Percentiles rank a stretch among this genome's conserved stretches.
These are phyloP conservation scores for Channa argus DNA, from an alignment of 2,113 vertebrate species.

Conservation along the genomic window DNA sequence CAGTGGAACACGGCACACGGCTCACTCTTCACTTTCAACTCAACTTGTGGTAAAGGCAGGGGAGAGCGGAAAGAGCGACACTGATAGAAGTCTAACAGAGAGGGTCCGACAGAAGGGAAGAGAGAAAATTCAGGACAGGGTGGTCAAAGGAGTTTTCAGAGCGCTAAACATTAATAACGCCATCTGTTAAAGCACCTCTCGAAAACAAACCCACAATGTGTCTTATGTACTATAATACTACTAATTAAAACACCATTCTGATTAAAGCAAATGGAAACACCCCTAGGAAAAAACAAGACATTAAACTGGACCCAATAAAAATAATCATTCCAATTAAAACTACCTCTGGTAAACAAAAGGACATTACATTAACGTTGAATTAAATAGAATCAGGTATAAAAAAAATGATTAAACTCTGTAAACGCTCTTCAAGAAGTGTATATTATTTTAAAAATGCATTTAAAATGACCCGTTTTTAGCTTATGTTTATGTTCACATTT, in stretches of 20 bases:
- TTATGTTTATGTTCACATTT: background rate
- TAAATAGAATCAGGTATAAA: background rate
- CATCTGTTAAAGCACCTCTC: background rate
- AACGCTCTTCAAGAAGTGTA: background rate
- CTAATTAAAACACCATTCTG: background rate
- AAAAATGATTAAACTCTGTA: too few relatives aligned
- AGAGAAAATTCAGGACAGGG: background rate
- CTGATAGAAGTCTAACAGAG: background rate
- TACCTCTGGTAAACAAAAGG: background rate
- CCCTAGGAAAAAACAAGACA: background rate
- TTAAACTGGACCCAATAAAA: too few relatives aligned
- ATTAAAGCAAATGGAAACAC: background rate
- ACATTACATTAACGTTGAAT: background rate
- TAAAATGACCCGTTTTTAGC: too few relatives aligned
- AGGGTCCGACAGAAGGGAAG: background rate
- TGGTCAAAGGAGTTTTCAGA: background rate
- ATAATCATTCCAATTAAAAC: background rate
- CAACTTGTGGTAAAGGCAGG: background rate
- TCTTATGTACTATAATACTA: background rate
- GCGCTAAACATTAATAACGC: background rate
- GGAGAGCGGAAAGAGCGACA: background rate
- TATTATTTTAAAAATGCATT: too few relatives aligned
- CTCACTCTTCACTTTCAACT: conserved; percentile 7
- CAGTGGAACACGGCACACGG: background rate
- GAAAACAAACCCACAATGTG: background rate